phyloP scores from a whole-genome alignment of 2,888 invertebrate genomes.

The Drosophila mimetica region DNA sequence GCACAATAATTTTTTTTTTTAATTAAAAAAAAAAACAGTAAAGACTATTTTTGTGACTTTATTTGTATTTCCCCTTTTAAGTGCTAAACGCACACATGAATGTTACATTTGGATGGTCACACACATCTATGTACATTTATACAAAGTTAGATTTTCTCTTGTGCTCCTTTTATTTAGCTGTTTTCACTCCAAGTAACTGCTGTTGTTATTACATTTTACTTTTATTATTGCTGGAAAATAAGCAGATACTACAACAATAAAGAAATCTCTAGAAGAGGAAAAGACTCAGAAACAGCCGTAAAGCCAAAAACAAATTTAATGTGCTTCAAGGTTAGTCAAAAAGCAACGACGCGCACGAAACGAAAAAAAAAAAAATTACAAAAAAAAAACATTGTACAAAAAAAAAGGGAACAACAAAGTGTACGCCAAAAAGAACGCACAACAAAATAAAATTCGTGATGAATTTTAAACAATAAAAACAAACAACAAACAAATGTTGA shows the following conservation, averaged over 20 bases:
- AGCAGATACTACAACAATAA: background rate
- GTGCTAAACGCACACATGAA: background rate
- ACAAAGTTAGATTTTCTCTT: constrained; percentile 11
- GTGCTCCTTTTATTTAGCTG: constrained; percentile 4
- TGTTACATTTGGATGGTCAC: background rate
- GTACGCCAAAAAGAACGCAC: constrained; percentile 49
- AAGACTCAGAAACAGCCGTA: constrained; percentile 21
- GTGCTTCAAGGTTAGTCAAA: constrained; percentile 75
- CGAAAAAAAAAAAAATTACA: constrained; percentile 28
- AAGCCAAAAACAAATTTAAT: constrained; percentile 59
- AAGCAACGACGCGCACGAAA: constrained; percentile 38
- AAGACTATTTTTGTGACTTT: constrained; percentile 1
- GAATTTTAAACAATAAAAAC: constrained; percentile 72
- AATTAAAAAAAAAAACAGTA: background rate
- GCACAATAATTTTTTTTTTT: too few relatives aligned
- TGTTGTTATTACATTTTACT: constrained; percentile 16
- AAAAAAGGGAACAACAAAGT: constrained; percentile 37
- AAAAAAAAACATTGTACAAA: constrained; percentile 30
- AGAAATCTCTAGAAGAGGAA: constrained; percentile 16
- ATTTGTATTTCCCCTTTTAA: background rate
- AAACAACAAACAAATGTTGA: constrained; percentile 59
- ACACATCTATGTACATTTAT: background rate
- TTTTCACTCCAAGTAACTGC: constrained; percentile 20
- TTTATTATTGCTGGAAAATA: constrained; percentile 16
- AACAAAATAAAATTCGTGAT: constrained; percentile 76